A percentile compares a stretch with the other conserved stretches of the same genome.
Conservation (phyloP, 2,888 invertebrate genomes). For the Agrochola lota region DNA sequence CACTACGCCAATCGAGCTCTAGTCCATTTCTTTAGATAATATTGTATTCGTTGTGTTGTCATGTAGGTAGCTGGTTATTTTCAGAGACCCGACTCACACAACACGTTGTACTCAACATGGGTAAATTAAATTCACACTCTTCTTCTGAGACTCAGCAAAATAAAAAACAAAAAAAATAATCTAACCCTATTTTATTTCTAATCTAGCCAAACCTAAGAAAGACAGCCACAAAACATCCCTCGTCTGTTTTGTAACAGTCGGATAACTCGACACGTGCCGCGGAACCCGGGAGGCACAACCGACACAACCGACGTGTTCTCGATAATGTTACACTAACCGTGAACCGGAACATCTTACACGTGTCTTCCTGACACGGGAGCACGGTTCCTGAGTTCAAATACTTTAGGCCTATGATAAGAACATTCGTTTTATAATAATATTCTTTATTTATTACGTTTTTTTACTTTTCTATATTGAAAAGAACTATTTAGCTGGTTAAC, state of each 20-base stretch:
- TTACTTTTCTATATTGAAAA: background rate
- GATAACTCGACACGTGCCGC: constrained; percentile 8
- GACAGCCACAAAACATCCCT: background rate
- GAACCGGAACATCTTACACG: constrained; percentile 45
- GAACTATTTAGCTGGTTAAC: background rate
- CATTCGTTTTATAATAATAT: background rate
- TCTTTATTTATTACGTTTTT: background rate
- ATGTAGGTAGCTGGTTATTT: background rate
- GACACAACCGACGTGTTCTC: constrained; percentile 34
- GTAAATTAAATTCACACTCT: background rate
- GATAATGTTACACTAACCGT: constrained; percentile 32
- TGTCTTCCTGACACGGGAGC: constrained; percentile 29
- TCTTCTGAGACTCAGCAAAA: background rate
- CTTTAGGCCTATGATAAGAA: background rate
- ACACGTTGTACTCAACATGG: background rate
- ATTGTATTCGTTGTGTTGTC: background rate
- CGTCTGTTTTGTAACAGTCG: constrained; percentile 6
- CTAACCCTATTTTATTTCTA: background rate
- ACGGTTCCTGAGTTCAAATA: background rate
- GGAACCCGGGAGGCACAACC: constrained; percentile 11
- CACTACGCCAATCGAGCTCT: background rate
- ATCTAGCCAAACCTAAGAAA: background rate
- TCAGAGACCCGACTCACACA: background rate
- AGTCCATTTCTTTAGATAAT: background rate
- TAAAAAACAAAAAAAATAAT: background rate